Conservation (phyloP, 2,797 vertebrate species). For the Typhlichthys eigenmanni region DNA sequence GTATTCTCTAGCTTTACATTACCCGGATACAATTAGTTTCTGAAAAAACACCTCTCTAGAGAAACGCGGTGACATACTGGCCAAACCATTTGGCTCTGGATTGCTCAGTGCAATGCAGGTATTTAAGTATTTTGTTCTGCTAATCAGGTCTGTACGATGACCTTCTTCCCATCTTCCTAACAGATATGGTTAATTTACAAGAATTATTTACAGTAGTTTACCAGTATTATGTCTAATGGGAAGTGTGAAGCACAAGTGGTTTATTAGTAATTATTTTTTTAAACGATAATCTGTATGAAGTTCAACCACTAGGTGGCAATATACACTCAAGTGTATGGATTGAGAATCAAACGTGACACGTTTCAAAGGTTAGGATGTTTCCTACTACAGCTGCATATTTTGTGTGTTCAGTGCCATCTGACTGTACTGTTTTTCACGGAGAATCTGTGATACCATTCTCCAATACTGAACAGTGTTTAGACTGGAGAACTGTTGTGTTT, state of each 20-base stretch:
- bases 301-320: constrained; percentile 54
- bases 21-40: too few species aligned
- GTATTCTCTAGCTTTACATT: too few species aligned
- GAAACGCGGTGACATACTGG: too few species aligned
- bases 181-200: not conserved
- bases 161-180: not conserved
- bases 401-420: not conserved
- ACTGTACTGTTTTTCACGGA: constrained; percentile 3
- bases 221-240: not conserved
- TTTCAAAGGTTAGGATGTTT: constrained; percentile 6
- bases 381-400: constrained; percentile 12
- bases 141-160: not conserved
- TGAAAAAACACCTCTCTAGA: too few species aligned
- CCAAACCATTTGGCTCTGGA: not conserved
- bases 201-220: not conserved
- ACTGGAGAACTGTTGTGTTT: constrained; percentile 31
- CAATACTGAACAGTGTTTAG: constrained; percentile 25
- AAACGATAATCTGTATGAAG: not conserved
- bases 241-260: not conserved
- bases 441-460: constrained; percentile 9
- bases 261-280: not conserved
- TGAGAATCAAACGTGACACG: not conserved
- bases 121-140: not conserved
- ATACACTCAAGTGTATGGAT: not conserved
- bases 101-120: not conserved